Conservation (phyloP, 2,113 vertebrate genomes). For the Nannospalax galili region DNA sequence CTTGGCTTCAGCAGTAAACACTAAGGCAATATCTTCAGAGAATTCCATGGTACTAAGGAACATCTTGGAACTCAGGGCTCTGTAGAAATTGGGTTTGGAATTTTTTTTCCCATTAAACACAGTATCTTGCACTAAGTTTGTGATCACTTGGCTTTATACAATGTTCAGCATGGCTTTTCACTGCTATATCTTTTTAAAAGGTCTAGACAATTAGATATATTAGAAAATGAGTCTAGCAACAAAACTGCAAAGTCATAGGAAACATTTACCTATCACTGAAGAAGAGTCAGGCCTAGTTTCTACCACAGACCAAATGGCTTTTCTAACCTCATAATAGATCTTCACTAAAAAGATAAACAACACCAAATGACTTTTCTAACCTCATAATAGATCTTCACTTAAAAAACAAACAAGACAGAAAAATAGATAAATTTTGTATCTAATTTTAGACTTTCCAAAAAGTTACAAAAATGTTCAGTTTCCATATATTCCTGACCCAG, state of each 20-base stretch:
- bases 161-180: slow-evolving; percentile 27
- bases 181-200: not conserved
- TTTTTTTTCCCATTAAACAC: not conserved
- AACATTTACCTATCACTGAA: not conserved
- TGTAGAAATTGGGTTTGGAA: not conserved
- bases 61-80: not conserved
- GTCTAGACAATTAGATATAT: slow-evolving; percentile 4
- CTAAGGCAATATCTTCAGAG: not conserved
- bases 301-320: slow-evolving; percentile 23
- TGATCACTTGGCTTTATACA: slow-evolving; percentile 9
- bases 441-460: slow-evolving; percentile 57
- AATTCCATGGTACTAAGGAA: not conserved
- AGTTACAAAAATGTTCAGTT: slow-evolving; percentile 31
- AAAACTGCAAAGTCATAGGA: not conserved
- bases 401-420: slow-evolving; percentile 20
- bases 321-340: not conserved
- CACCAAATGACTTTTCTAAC: slow-evolving; percentile 27
- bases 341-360: slow-evolving; percentile 40
- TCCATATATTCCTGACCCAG: not conserved
- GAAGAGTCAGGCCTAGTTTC: slow-evolving; percentile 18
- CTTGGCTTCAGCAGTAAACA: slow-evolving; percentile 23
- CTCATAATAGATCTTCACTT: not conserved
- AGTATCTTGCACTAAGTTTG: slow-evolving; percentile 33
- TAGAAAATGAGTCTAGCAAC: not conserved
- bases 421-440: not conserved